Percentiles rank a stretch among this genome's conserved stretches.
These are phyloP conservation scores for Zaprionus davidi DNA, from an alignment of 1,140 invertebrate species.

Conservation along the genomic window DNA sequence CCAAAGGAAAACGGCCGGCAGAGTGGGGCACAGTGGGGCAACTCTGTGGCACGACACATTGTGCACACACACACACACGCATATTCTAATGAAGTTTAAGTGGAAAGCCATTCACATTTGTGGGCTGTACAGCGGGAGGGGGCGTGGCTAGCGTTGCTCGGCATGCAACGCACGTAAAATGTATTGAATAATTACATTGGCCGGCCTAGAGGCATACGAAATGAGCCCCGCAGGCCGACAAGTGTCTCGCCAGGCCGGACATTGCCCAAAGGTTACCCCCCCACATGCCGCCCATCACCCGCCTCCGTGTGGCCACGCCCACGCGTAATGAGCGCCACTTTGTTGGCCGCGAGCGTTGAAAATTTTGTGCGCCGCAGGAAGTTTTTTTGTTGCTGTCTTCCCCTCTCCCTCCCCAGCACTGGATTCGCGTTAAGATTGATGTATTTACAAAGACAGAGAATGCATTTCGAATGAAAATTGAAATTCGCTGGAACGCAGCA, in stretches of 20 bases:
- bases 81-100: constrained; percentile 77
- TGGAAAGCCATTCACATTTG: constrained; percentile 46
- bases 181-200: constrained; percentile 82
- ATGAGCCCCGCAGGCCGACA: constrained; percentile 52
- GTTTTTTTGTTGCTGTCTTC: constrained; percentile 44
- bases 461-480: constrained; percentile 68
- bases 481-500: constrained; percentile 65
- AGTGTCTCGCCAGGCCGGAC: constrained; percentile 52
- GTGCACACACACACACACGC: constrained; percentile 27
- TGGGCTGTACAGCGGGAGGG: background rate
- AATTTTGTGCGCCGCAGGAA: constrained; percentile 65
- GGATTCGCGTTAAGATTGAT: constrained; percentile 58
- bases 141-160: constrained; percentile 54
- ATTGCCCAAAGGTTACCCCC: constrained; percentile 38
- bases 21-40: constrained; percentile 21
- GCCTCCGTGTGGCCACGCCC: constrained; percentile 24
- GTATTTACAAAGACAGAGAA: constrained; percentile 57
- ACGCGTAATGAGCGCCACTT: constrained; percentile 63
- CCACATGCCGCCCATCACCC: background rate
- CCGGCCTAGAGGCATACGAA: constrained; percentile 75
- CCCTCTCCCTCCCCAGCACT: background rate
- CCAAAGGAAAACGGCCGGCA: background rate
- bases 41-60: constrained; percentile 20
- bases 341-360: constrained; percentile 54
- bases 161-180: constrained; percentile 77